Evolutionary conservation across 2,113 vertebrate genomes (phyloP).

Genomic region (Entelurus aequoreus): DNA sequence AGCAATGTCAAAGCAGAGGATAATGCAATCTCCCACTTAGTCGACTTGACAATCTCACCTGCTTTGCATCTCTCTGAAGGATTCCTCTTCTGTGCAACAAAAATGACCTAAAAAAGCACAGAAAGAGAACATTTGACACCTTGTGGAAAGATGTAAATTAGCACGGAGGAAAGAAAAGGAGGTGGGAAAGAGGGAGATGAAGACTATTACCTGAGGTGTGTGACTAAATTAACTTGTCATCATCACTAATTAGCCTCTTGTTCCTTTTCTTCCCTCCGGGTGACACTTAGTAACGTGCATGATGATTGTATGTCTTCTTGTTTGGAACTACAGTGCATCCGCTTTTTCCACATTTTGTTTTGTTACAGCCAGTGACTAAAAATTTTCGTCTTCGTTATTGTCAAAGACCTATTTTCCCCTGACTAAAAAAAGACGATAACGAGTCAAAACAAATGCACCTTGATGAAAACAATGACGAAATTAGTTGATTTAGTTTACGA

Average conservation of each 20-base stretch:
- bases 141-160: constrained; percentile 54
- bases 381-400: too few relatives aligned
- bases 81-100: constrained; percentile 15
- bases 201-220: constrained; percentile 64
- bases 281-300: constrained; percentile 38
- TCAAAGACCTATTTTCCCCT: too few relatives aligned
- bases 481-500: too few relatives aligned
- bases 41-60: constrained; percentile 52
- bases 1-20: constrained; percentile 53
- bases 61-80: constrained; percentile 49
- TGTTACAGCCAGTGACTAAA: too few relatives aligned
- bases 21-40: constrained; percentile 61
- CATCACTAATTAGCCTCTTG: constrained; percentile 70
- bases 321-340: not conserved
- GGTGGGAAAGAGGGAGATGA: constrained; percentile 37
- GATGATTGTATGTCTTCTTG: not conserved
- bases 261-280: constrained; percentile 57
- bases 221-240: constrained; percentile 72
- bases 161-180: constrained; percentile 14
- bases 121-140: constrained; percentile 55
- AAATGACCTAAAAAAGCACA: constrained; percentile 8
- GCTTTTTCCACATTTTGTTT: too few relatives aligned
- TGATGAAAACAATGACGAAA: too few relatives aligned
- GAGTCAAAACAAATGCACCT: too few relatives aligned
- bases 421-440: too few relatives aligned